Conservation (phyloP, 2,797 vertebrate species). For the Sorex maritimensis region DNA sequence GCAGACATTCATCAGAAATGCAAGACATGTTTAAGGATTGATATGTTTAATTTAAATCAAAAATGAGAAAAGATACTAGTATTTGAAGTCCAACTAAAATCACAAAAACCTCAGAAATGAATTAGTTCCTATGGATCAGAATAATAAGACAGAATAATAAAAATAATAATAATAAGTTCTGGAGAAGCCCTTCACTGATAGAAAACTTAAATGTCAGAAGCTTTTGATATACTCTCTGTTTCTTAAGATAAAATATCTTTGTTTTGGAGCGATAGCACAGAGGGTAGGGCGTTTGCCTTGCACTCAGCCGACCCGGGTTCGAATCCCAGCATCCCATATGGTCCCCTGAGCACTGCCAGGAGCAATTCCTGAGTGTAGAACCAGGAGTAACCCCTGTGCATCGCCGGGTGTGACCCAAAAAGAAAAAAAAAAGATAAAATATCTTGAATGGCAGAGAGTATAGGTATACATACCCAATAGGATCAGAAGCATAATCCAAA, state of each 20-base stretch:
- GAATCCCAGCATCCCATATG: too few relatives aligned
- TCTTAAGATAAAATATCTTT: conserved; percentile 56
- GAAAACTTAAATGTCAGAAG: conserved; percentile 27
- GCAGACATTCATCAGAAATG: conserved; percentile 55
- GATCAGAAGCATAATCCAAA: background rate
- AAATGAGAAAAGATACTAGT: conserved; percentile 35
- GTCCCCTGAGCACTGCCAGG: too few relatives aligned
- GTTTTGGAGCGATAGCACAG: too few relatives aligned
- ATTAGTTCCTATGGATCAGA: conserved; percentile 37
- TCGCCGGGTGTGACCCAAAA: too few relatives aligned
- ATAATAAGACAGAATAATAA: background rate
- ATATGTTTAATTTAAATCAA: conserved; percentile 35
- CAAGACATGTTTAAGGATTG: conserved; percentile 4
- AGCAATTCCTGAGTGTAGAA: too few relatives aligned
- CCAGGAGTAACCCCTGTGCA: too few relatives aligned
- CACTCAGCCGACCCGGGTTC: too few relatives aligned
- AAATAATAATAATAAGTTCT: background rate
- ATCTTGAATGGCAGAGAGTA: conserved; percentile 23
- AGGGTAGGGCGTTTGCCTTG: too few relatives aligned
- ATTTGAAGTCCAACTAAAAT: conserved; percentile 45
- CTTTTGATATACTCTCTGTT: background rate
- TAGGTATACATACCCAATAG: conserved; percentile 38
- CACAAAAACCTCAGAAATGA: conserved; percentile 35
- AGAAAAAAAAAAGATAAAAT: conserved; percentile 16
- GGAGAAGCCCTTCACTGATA: conserved; percentile 16